These are phyloP conservation scores for Malacoctenus gilli DNA, from an alignment of 2,797 vertebrate species.

Conservation along the genomic window DNA sequence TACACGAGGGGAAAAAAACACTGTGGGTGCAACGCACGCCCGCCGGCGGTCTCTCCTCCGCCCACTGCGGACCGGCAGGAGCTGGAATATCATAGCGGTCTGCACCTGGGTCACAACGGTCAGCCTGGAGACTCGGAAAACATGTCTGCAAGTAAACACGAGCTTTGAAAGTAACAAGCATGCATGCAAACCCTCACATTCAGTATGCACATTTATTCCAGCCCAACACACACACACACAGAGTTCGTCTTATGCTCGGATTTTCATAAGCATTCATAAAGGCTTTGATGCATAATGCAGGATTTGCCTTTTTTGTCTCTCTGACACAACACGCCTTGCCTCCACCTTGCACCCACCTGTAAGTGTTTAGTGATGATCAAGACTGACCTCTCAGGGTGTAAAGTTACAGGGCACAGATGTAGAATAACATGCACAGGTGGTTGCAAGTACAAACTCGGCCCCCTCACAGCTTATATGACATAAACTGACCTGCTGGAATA, in stretches of 20 bases:
- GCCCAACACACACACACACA: no score
- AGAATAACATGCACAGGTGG: no score
- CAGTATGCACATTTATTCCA: neutral
- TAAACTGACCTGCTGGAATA: no score
- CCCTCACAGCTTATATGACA: no score
- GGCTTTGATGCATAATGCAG: slow-evolving; percentile 55
- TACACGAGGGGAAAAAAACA: slow-evolving; percentile 17
- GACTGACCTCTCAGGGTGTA: no score
- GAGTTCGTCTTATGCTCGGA: no score
- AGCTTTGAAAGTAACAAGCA: neutral
- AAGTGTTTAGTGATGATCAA: no score
- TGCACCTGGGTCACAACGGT: slow-evolving; percentile 3
- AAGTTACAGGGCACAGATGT: no score
- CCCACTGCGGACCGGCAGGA: slow-evolving; percentile 5
- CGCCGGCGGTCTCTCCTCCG: slow-evolving; percentile 8
- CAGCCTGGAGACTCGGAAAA: neutral
- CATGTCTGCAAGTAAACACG: neutral
- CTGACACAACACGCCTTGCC: no score
- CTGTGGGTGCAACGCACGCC: slow-evolving; percentile 12
- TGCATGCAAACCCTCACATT: neutral
- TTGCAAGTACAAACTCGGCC: no score
- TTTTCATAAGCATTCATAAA: slow-evolving; percentile 16
- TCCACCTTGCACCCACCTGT: no score
- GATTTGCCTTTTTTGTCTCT: slow-evolving; percentile 21
- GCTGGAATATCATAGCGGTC: neutral